Percentiles rank a stretch among this genome's conserved stretches.
These are phyloP conservation scores for Iselma pallidipennis DNA, from an alignment of 2,888 invertebrate genomes.

Conservation along the genomic window DNA sequence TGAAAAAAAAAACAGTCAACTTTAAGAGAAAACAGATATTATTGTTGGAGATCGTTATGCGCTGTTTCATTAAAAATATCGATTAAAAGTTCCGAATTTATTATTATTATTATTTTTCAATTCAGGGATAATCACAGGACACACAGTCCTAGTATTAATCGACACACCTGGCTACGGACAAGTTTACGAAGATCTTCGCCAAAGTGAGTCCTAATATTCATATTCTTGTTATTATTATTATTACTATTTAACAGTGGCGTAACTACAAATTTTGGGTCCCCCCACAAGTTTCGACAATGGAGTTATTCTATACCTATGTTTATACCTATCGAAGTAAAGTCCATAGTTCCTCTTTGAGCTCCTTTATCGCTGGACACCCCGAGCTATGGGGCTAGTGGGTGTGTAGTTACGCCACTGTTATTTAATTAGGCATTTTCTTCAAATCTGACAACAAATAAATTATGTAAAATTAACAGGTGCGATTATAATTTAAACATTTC, in stretches of 20 bases:
- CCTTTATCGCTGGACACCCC: too few species aligned
- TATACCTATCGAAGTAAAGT: too few species aligned
- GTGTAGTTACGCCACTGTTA: too few species aligned
- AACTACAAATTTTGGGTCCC: too few species aligned
- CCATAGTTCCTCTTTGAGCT: too few species aligned
- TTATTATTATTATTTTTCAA: constrained; percentile 22
- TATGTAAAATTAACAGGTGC: not conserved
- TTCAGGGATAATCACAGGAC: constrained; percentile 62
- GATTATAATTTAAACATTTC: not conserved
- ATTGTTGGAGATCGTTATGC: not conserved
- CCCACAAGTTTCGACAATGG: too few species aligned
- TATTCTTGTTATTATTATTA: constrained; percentile 54
- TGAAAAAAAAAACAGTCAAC: not conserved
- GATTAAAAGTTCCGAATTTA: not conserved
- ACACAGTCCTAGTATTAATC: constrained; percentile 68
- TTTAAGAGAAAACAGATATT: not conserved
- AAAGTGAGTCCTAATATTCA: constrained; percentile 62
- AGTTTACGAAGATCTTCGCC: constrained; percentile 80
- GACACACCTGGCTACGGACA: constrained; percentile 84
- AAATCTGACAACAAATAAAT: not conserved
- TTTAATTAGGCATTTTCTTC: too few species aligned
- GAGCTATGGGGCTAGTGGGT: too few species aligned
- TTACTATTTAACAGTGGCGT: too few species aligned
- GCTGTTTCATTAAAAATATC: not conserved
- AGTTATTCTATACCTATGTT: too few species aligned